These are phyloP conservation scores for Eupsittula cactorum DNA, from an alignment of 2,113 vertebrate genomes.

Conservation along the genomic window DNA sequence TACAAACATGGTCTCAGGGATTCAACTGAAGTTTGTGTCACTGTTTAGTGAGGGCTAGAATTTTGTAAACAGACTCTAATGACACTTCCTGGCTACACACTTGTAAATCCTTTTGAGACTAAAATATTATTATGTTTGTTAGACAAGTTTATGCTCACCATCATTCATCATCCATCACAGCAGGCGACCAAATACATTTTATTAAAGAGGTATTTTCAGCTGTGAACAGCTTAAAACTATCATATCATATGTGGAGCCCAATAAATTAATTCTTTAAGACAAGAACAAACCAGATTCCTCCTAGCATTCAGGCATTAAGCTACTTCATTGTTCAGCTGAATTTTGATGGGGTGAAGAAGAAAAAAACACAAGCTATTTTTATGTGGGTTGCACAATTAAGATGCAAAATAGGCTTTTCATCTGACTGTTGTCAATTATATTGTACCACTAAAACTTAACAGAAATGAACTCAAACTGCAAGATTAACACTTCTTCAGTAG, in stretches of 20 bases:
- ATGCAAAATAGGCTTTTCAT: background rate
- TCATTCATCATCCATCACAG: background rate
- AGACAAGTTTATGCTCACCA: background rate
- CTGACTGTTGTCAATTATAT: background rate
- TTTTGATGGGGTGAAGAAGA: background rate
- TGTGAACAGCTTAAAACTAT: background rate
- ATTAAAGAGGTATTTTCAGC: background rate
- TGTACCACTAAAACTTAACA: background rate
- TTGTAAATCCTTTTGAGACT: background rate
- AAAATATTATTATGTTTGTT: background rate
- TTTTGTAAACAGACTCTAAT: background rate
- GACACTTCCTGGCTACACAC: background rate
- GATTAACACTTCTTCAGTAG: background rate
- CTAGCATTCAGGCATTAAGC: background rate
- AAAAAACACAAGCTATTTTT: background rate
- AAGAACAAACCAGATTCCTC: background rate
- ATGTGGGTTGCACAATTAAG: background rate
- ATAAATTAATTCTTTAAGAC: background rate
- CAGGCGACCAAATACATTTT: background rate
- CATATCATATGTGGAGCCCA: background rate
- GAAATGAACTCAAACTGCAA: background rate
- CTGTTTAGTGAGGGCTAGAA: background rate
- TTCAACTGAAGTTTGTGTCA: background rate
- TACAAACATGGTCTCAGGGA: background rate
- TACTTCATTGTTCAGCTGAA: background rate